Conservation (phyloP, 2,113 vertebrate genomes). For the Amazona guildingii region DNA sequence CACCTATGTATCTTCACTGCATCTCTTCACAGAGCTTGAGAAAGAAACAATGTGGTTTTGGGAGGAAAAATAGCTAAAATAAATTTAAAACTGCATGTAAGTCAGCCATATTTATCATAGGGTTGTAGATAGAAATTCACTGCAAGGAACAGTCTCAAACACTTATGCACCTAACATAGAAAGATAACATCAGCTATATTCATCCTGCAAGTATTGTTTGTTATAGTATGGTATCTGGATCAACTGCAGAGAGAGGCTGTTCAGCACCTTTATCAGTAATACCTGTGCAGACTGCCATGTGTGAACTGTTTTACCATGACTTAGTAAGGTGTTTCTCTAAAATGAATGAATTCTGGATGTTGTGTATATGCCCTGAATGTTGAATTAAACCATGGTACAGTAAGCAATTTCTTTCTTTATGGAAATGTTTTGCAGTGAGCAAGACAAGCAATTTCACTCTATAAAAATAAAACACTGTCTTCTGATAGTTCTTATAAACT, state of each 20-base stretch:
- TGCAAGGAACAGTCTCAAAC: background rate
- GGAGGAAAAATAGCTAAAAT: background rate
- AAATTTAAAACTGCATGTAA: background rate
- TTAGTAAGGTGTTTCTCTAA: background rate
- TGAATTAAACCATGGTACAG: background rate
- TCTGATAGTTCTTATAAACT: background rate
- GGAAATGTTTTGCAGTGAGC: background rate
- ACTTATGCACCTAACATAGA: background rate
- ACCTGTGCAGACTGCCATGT: rapidly evolving
- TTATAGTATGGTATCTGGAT: background rate
- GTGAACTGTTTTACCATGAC: background rate
- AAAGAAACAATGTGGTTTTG: background rate
- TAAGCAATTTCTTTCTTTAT: background rate
- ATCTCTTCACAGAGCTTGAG: background rate
- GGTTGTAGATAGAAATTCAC: background rate
- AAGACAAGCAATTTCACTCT: background rate
- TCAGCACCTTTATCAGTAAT: background rate
- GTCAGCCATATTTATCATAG: background rate
- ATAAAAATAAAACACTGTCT: background rate
- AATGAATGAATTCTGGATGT: background rate
- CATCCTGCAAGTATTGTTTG: background rate
- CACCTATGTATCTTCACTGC: background rate
- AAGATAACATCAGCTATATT: background rate
- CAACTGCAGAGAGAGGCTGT: background rate
- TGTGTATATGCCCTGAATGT: background rate